Conservation (phyloP, 2,113 vertebrate genomes). For the Lycocorax pyrrhopterus region DNA sequence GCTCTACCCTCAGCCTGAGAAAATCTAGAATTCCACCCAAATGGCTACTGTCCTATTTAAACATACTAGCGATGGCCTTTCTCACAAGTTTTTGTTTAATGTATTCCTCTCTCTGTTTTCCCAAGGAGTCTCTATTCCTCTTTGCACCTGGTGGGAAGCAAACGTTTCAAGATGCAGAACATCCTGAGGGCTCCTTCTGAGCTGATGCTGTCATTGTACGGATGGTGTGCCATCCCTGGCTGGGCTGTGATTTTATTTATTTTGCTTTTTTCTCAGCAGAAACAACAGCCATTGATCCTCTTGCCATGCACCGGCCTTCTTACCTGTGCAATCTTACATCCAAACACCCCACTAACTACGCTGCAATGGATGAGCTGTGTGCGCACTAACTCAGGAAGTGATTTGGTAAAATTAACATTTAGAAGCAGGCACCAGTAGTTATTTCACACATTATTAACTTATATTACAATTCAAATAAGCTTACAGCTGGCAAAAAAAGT, state of each 20-base stretch:
- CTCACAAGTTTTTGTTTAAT: not conserved
- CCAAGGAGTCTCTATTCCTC: fast-evolving
- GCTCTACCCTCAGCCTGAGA: not conserved
- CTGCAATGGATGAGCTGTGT: constrained; percentile 39
- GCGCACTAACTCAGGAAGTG: constrained; percentile 59
- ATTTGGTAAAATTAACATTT: constrained; percentile 78
- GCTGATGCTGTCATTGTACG: fast-evolving
- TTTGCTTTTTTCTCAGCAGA: not conserved
- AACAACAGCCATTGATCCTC: not conserved
- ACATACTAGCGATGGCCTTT: not conserved
- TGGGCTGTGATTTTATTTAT: not conserved
- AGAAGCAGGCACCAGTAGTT: constrained; percentile 76
- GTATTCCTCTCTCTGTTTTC: not conserved
- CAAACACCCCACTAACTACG: not conserved
- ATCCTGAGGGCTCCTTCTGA: not conserved
- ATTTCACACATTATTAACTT: constrained; percentile 87
- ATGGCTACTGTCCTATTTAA: not conserved
- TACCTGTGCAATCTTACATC: not conserved
- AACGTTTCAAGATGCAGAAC: not conserved
- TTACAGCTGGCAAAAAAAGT: constrained; percentile 80
- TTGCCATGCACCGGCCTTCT: not conserved
- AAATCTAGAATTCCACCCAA: not conserved
- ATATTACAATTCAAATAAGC: constrained; percentile 84
- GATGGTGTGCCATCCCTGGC: not conserved
- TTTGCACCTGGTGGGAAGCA: not conserved